phyloP scores from a whole-genome alignment of 2,888 invertebrate species.

The Colostygia pectinataria region DNA sequence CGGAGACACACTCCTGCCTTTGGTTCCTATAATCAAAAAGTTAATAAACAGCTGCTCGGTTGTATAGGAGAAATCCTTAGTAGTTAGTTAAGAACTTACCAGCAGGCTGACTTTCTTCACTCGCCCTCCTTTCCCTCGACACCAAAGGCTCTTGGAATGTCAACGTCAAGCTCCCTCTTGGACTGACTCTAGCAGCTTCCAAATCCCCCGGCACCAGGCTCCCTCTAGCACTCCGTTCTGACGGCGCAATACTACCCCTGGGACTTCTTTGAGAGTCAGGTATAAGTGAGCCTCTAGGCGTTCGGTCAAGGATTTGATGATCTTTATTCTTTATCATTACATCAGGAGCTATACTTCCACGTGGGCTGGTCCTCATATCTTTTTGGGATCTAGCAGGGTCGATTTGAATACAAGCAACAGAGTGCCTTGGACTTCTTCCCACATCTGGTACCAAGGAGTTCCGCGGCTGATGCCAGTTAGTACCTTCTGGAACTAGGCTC shows the following conservation, averaged over 20 bases:
- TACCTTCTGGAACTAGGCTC: conserved; percentile 83
- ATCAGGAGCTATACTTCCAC: conserved; percentile 81
- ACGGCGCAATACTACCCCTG: conserved; percentile 84
- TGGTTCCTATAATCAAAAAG: conserved; percentile 41
- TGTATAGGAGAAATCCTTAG: no score
- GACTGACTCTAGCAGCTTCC: conserved; percentile 73
- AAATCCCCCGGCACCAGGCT: conserved; percentile 66
- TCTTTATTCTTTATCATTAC: conserved; percentile 66
- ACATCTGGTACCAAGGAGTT: conserved; percentile 83
- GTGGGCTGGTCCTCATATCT: conserved; percentile 82
- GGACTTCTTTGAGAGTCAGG: conserved; percentile 83
- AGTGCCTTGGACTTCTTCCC: conserved; percentile 84
- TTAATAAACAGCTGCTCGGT: no score
- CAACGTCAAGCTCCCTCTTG: conserved; percentile 83
- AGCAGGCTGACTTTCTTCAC: conserved; percentile 82
- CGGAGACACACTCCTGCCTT: conserved; percentile 84
- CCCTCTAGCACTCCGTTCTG: conserved; percentile 73
- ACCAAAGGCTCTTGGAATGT: conserved; percentile 85
- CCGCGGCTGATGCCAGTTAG: conserved; percentile 81
- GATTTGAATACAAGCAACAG: conserved; percentile 76
- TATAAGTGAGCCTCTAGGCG: conserved; percentile 84
- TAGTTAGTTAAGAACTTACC: conserved; percentile 58
- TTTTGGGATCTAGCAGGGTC: conserved; percentile 71
- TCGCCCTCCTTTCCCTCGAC: conserved; percentile 80
- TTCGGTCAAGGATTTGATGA: conserved; percentile 61